phyloP scores from a whole-genome alignment of 2,113 vertebrate genomes.

The Aptenodytes patagonicus region DNA sequence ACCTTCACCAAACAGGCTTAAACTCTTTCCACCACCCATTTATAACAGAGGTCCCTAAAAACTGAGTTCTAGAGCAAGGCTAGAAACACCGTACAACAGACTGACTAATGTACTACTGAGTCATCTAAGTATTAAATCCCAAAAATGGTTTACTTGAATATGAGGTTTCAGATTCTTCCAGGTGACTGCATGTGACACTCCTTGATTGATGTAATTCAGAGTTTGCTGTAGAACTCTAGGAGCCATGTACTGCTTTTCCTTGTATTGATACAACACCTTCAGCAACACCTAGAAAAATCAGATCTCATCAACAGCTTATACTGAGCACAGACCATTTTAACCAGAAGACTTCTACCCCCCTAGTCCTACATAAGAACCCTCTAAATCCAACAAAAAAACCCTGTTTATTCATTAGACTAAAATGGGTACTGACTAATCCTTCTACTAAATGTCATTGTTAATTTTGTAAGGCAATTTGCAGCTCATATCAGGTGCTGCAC shows the following conservation, averaged over 20 bases:
- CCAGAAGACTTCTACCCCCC: neutral
- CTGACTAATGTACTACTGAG: neutral
- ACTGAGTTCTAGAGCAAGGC: neutral
- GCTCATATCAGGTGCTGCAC: neutral
- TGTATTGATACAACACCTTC: conserved; percentile 97
- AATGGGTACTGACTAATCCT: neutral
- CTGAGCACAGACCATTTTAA: neutral
- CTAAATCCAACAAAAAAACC: neutral
- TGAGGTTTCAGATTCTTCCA: conserved; percentile 98
- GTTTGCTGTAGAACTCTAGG: conserved; percentile 97
- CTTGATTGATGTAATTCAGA: conserved; percentile 97
- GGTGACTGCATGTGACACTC: conserved; percentile 93
- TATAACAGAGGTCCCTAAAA: neutral
- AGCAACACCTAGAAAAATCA: conserved; percentile 85
- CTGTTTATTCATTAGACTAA: neutral
- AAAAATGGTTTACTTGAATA: conserved; percentile 85
- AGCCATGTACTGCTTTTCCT: conserved; percentile 97
- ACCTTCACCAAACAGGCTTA: neutral
- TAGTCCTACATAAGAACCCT: neutral
- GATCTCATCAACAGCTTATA: neutral
- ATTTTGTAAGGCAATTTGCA: neutral
- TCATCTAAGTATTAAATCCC: neutral
- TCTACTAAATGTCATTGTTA: neutral
- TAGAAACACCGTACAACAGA: neutral
- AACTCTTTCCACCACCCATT: neutral